phyloP scores from a whole-genome alignment of 2,888 invertebrate genomes.

The Eubasilissa splendida region DNA sequence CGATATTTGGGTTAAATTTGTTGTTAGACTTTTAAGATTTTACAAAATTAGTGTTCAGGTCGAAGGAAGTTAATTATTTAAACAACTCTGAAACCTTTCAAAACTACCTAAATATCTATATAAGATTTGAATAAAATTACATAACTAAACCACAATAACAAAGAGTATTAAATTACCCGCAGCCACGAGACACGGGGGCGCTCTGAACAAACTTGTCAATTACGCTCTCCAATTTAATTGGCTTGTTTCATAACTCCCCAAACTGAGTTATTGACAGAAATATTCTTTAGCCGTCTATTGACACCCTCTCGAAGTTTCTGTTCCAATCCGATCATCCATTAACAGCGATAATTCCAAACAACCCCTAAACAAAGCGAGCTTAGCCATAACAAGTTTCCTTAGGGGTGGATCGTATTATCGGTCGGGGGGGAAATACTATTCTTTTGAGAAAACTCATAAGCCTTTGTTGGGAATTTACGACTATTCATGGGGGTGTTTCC shows the following conservation, averaged over 20 bases:
- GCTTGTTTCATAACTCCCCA: not conserved
- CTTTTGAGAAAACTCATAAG: too few species aligned
- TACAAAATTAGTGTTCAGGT: too few species aligned
- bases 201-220: not conserved
- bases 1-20: too few species aligned
- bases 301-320: not conserved
- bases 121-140: slow-evolving; percentile 21
- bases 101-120: too few species aligned
- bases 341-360: slow-evolving; percentile 12
- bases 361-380: not conserved
- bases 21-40: too few species aligned
- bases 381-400: not conserved
- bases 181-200: not conserved
- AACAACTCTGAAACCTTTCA: too few species aligned
- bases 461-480: too few species aligned
- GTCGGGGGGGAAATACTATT: too few species aligned
- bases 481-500: too few species aligned
- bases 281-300: not conserved
- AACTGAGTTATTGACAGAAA: not conserved
- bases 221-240: not conserved
- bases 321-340: not conserved
- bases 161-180: not conserved
- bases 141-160: slow-evolving; percentile 17
- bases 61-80: too few species aligned
- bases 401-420: too few species aligned